Conservation (phyloP, 64 coral and sea anemone species). For the Stichodactyla mertensii region DNA sequence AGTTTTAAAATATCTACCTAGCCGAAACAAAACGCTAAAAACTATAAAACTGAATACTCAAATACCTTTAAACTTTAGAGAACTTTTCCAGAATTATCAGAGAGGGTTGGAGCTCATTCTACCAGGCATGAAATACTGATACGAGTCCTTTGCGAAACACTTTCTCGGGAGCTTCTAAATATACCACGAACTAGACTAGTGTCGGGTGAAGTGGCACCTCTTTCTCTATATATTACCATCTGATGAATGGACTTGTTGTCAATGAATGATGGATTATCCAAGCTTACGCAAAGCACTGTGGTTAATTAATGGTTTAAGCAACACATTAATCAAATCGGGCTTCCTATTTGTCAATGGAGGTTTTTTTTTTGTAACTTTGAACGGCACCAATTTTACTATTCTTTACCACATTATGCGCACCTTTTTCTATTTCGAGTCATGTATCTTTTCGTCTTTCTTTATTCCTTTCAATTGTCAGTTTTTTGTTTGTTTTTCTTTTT, state of each 20-base stretch:
- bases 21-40: not conserved
- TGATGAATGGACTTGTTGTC: constrained; percentile 2
- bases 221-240: constrained; percentile 3
- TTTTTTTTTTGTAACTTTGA: not conserved
- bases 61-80: not conserved
- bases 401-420: not conserved
- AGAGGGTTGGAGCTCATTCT: not conserved
- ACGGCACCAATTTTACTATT: not conserved
- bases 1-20: not conserved
- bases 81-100: not conserved
- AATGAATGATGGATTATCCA: not conserved
- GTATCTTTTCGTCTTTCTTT: too few relatives aligned
- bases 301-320: constrained; percentile 14
- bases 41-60: not conserved
- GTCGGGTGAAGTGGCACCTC: not conserved
- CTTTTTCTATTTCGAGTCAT: not conserved
- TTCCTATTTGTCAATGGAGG: not conserved
- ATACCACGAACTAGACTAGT: not conserved
- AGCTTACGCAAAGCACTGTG: constrained; percentile 10
- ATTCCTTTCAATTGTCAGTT: too few relatives aligned
- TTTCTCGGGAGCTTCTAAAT: not conserved
- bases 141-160: not conserved
- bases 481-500: too few relatives aligned
- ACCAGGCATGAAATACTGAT: not conserved
- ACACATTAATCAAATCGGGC: not conserved